phyloP scores from a whole-genome alignment of 2,888 invertebrate species.

The Nomada hirtipes region DNA sequence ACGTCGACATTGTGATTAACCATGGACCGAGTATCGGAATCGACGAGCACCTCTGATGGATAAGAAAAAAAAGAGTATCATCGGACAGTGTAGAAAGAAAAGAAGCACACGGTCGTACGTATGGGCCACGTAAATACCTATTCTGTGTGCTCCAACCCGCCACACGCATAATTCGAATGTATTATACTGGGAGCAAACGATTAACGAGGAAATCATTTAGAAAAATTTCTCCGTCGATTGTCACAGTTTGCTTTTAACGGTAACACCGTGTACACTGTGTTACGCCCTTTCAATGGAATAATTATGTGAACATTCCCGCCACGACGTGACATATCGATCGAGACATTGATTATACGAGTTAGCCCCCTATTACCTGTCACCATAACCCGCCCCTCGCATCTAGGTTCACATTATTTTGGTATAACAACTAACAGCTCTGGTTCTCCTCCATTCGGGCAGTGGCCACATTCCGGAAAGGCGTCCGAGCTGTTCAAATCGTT shows the following conservation, averaged over 20 bases:
- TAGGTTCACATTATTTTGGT: conserved; percentile 78
- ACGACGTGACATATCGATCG: conserved; percentile 62
- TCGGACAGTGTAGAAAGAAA: conserved; percentile 30
- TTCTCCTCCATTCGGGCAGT: conserved; percentile 90
- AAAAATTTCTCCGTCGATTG: conserved; percentile 59
- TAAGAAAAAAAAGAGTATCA: conserved; percentile 9
- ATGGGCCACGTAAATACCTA: conserved; percentile 19
- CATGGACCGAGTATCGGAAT: not conserved
- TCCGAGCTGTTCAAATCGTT: conserved; percentile 99
- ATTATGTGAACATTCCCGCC: not conserved
- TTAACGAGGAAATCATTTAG: not conserved
- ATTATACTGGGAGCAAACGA: too few relatives aligned
- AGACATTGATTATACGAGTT: conserved; percentile 59
- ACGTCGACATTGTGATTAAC: conserved; percentile 44
- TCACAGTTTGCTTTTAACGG: conserved; percentile 39
- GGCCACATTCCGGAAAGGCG: conserved; percentile 99
- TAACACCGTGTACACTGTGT: too few relatives aligned
- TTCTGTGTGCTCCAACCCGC: conserved; percentile 44
- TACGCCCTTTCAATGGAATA: not conserved
- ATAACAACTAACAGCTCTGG: conserved; percentile 85
- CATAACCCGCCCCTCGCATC: conserved; percentile 69
- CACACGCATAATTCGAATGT: not conserved
- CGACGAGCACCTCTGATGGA: not conserved
- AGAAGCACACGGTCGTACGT: not conserved
- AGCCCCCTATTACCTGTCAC: conserved; percentile 62